phyloP scores from a whole-genome alignment of 2,797 vertebrate species.

The Brotogeris chrysoptera region DNA sequence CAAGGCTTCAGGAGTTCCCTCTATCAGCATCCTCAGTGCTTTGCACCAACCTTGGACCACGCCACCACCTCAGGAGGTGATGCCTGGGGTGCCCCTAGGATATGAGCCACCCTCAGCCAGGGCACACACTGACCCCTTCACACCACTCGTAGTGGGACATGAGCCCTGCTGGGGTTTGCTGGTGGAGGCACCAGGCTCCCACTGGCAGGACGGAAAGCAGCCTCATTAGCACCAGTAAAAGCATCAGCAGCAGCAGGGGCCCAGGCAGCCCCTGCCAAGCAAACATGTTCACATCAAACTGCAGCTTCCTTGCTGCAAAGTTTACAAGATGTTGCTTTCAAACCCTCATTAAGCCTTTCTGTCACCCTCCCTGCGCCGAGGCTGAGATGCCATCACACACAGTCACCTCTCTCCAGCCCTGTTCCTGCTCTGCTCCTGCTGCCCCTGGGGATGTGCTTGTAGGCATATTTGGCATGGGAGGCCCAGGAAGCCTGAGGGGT shows the following conservation, averaged over 20 bases:
- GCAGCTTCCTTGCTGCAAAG: constrained; percentile 15
- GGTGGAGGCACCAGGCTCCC: neutral
- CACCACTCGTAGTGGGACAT: neutral
- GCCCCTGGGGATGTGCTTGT: rapidly evolving
- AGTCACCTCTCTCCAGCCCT: neutral
- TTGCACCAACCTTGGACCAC: too few relatives aligned
- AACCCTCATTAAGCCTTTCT: constrained; percentile 31
- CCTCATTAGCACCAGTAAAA: constrained; percentile 16
- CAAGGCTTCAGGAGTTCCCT: neutral
- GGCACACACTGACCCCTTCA: neutral
- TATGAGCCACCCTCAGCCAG: neutral
- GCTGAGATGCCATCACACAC: rapidly evolving
- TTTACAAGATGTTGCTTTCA: constrained; percentile 55
- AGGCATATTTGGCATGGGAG: rapidly evolving
- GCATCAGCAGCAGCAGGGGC: constrained; percentile 40
- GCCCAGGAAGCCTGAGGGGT: neutral
- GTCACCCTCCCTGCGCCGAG: rapidly evolving
- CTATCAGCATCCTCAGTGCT: neutral
- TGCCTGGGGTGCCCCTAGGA: neutral
- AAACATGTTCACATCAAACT: constrained; percentile 30
- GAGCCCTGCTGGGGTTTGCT: rapidly evolving
- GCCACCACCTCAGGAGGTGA: too few relatives aligned
- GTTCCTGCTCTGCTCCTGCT: neutral
- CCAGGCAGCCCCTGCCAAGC: constrained; percentile 31
- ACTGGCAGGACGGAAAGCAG: constrained; percentile 20